These are phyloP conservation scores for Hippocampus comes DNA, from an alignment of 2,113 vertebrate genomes.

Conservation along the genomic window DNA sequence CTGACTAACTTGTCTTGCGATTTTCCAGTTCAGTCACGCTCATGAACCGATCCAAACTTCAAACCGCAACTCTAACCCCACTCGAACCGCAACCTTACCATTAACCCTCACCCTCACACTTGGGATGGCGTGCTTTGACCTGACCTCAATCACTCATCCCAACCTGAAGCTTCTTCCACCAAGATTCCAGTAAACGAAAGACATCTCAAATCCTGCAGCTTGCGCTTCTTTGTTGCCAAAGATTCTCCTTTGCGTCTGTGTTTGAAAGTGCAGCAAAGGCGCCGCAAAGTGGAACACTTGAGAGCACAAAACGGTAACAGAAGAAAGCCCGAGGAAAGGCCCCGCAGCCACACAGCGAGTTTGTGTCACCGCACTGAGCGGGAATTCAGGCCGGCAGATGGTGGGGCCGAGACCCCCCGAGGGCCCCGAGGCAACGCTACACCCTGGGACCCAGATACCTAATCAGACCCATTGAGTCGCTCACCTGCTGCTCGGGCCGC, in stretches of 20 bases:
- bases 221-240: slow-evolving; percentile 11
- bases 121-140: background rate
- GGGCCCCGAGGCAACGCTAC: slow-evolving; percentile 71
- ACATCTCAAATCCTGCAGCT: slow-evolving; percentile 4
- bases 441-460: slow-evolving; percentile 77
- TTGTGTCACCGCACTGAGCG: slow-evolving; percentile 35
- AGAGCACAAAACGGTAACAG: slow-evolving; percentile 51
- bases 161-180: background rate
- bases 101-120: background rate
- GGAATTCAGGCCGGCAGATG: slow-evolving; percentile 74
- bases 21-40: background rate
- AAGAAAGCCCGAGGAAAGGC: slow-evolving; percentile 59
- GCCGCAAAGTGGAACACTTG: slow-evolving; percentile 50
- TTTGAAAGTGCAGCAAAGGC: slow-evolving; percentile 39
- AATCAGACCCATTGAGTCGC: slow-evolving; percentile 71
- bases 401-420: slow-evolving; percentile 58
- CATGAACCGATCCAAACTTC: background rate
- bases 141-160: background rate
- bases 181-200: background rate
- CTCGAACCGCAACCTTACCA: background rate
- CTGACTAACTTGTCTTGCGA: background rate
- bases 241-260: slow-evolving; percentile 19
- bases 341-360: slow-evolving; percentile 50
- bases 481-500: slow-evolving; percentile 70
- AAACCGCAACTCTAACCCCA: background rate